These are phyloP conservation scores for Apoderus coryli DNA, from an alignment of 2,888 invertebrate genomes.

Conservation along the genomic window DNA sequence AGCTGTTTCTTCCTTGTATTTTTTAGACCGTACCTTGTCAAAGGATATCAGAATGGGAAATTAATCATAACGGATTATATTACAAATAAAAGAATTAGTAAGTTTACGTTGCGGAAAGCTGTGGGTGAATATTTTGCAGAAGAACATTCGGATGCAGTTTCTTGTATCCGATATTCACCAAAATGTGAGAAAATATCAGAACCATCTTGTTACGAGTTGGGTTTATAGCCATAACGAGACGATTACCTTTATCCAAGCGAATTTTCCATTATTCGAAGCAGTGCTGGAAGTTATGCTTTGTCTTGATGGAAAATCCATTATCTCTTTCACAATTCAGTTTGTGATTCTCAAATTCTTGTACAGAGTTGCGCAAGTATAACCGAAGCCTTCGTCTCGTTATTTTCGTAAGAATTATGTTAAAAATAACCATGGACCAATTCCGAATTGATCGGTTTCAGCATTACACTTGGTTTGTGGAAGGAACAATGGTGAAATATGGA, in stretches of 20 bases:
- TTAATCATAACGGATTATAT: slow-evolving; percentile 35
- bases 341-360: too few species aligned
- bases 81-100: slow-evolving; percentile 20
- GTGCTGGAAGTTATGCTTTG: too few species aligned
- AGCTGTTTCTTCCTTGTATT: slow-evolving; percentile 6
- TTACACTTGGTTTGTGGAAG: slow-evolving; percentile 43
- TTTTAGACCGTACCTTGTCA: slow-evolving; percentile 34
- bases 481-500: slow-evolving; percentile 42
- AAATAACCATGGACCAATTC: neutral
- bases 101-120: slow-evolving; percentile 13
- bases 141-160: slow-evolving; percentile 17
- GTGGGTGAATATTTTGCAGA: too few species aligned
- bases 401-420: neutral
- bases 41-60: slow-evolving; percentile 36
- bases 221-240: too few species aligned
- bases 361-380: too few species aligned
- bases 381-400: neutral
- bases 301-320: too few species aligned
- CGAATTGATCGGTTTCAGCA: slow-evolving; percentile 29
- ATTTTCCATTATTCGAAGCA: too few species aligned
- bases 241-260: too few species aligned
- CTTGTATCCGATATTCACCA: slow-evolving; percentile 40
- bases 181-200: slow-evolving; percentile 31
- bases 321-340: too few species aligned
- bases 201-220: too few species aligned